Conservation (phyloP, 1,140 invertebrate genomes). For the Drosophila sproati region DNA sequence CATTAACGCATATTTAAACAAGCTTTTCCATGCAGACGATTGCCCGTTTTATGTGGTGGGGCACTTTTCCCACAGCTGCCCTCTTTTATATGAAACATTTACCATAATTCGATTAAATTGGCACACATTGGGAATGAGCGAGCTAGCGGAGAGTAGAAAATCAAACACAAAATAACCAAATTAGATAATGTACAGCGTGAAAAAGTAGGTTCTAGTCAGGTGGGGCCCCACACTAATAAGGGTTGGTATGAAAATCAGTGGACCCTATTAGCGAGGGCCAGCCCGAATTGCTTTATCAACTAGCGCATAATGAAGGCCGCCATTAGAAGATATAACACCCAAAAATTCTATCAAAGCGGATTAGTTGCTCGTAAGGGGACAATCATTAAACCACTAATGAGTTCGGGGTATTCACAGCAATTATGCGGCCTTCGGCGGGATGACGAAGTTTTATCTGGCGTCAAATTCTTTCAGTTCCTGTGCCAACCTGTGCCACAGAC, state of each 20-base stretch:
- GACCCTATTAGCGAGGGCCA: slow-evolving; percentile 15
- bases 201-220: slow-evolving; percentile 23
- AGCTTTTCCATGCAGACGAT: slow-evolving; percentile 9
- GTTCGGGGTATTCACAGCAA: slow-evolving; percentile 68
- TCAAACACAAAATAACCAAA: slow-evolving; percentile 46
- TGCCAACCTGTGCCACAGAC: slow-evolving; percentile 33
- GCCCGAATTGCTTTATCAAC: slow-evolving; percentile 52
- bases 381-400: slow-evolving; percentile 63
- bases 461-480: slow-evolving; percentile 24
- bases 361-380: slow-evolving; percentile 31
- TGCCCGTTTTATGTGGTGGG: background rate
- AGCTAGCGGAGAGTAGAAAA: slow-evolving; percentile 27
- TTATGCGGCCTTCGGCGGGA: slow-evolving; percentile 54
- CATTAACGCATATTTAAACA: slow-evolving; percentile 80
- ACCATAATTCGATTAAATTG: slow-evolving; percentile 81
- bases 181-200: slow-evolving; percentile 25
- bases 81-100: slow-evolving; percentile 47
- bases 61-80: background rate
- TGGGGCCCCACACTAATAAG: slow-evolving; percentile 4
- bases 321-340: slow-evolving; percentile 74
- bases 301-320: slow-evolving; percentile 74
- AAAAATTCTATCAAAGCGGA: slow-evolving; percentile 67
- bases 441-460: slow-evolving; percentile 63
- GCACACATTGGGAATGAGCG: slow-evolving; percentile 47
- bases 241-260: background rate